Evolutionary conservation across 2,797 vertebrate species (phyloP).

Genomic region (Allobates femoralis): DNA sequence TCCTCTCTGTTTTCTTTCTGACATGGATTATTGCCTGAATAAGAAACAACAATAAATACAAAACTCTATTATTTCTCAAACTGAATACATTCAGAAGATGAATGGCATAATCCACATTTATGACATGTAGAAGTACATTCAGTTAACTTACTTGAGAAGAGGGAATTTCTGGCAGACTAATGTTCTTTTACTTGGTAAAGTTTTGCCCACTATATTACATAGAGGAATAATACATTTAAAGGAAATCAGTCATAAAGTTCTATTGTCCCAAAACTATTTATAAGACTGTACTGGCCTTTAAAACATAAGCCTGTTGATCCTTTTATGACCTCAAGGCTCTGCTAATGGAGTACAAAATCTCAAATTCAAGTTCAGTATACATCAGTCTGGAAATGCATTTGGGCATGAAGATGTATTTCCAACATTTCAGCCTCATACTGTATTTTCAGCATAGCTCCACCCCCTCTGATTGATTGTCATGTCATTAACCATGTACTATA

Average conservation of each 20-base stretch:
- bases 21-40: conserved; percentile 54
- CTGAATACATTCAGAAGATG: conserved; percentile 51
- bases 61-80: conserved; percentile 55
- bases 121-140: conserved; percentile 31
- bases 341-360: too few relatives aligned
- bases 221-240: background rate
- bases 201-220: background rate
- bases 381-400: too few relatives aligned
- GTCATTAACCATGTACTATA: too few relatives aligned
- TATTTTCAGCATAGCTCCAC: too few relatives aligned
- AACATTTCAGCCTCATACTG: too few relatives aligned
- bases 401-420: too few relatives aligned
- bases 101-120: conserved; percentile 38
- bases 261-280: too few relatives aligned
- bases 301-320: too few relatives aligned
- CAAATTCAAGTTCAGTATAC: too few relatives aligned
- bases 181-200: background rate
- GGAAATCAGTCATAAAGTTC: background rate
- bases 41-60: conserved; percentile 53
- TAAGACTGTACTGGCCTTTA: too few relatives aligned
- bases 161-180: background rate
- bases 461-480: too few relatives aligned
- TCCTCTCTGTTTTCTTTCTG: conserved; percentile 41
- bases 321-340: too few relatives aligned
- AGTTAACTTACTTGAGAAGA: background rate